Evolutionary conservation across 2,113 vertebrate species (phyloP).

Genomic region (Drymodes brunneopygia): DNA sequence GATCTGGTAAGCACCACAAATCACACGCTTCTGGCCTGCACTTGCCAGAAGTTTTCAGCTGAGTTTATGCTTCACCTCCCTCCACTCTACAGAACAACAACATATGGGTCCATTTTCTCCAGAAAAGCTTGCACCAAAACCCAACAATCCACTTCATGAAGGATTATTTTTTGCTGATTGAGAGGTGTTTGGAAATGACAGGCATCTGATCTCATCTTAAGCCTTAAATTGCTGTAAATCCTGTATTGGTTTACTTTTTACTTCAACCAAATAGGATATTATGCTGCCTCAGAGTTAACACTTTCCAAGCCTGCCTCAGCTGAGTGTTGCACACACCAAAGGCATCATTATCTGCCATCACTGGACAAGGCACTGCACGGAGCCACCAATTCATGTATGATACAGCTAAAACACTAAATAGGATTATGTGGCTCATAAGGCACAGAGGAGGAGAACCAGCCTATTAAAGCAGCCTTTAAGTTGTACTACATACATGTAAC

Average conservation of each 20-base stretch:
- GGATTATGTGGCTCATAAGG: neutral
- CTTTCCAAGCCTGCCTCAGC: neutral
- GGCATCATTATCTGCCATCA: neutral
- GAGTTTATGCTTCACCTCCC: conserved; percentile 51
- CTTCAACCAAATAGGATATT: neutral
- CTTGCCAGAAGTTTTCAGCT: conserved; percentile 44
- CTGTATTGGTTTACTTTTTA: conserved; percentile 51
- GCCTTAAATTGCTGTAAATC: conserved; percentile 36
- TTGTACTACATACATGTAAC: neutral
- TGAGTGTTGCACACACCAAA: neutral
- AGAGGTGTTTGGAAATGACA: conserved; percentile 18
- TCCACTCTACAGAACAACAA: conserved; percentile 34
- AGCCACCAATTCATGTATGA: neutral
- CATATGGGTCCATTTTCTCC: neutral
- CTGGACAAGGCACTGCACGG: neutral
- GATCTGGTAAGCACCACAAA: conserved; percentile 27
- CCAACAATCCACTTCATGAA: neutral
- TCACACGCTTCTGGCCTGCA: neutral
- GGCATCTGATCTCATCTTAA: conserved; percentile 7
- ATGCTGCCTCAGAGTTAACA: neutral
- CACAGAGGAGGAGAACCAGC: neutral
- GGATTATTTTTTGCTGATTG: conserved; percentile 51
- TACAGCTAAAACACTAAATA: neutral
- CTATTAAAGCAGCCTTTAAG: neutral
- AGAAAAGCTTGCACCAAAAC: neutral